Evolutionary conservation across 2,113 vertebrate genomes (phyloP).

Genomic region (rabbit (Oryctolagus cuniculus)): mOryCun1.1 NC_091449.1:49874001-49874500

Average conservation of each 20-base stretch:
- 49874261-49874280: constrained; percentile 50
- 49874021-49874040: constrained; percentile 88
- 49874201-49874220: not conserved
- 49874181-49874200: constrained; percentile 90
- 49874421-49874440: not conserved
- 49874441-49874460: not conserved
- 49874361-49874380: constrained; percentile 44
- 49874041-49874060: constrained; percentile 84
- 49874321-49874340: constrained; percentile 39
- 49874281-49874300: constrained; percentile 75
- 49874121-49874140: constrained; percentile 91
- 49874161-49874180: constrained; percentile 89
- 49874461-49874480: accelerated
- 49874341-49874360: not conserved
- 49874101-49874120: constrained; percentile 89
- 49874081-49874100: constrained; percentile 89
- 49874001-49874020: constrained; percentile 90
- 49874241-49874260: accelerated
- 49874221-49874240: not conserved
- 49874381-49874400: constrained; percentile 65
- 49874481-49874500: not conserved
- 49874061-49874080: constrained; percentile 90
- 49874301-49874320: constrained; percentile 76
- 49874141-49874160: constrained; percentile 89
- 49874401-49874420: constrained; percentile 81